Evolutionary conservation across 2,888 invertebrate species (phyloP).

Genomic region (Melangyna quadrimaculata): DNA sequence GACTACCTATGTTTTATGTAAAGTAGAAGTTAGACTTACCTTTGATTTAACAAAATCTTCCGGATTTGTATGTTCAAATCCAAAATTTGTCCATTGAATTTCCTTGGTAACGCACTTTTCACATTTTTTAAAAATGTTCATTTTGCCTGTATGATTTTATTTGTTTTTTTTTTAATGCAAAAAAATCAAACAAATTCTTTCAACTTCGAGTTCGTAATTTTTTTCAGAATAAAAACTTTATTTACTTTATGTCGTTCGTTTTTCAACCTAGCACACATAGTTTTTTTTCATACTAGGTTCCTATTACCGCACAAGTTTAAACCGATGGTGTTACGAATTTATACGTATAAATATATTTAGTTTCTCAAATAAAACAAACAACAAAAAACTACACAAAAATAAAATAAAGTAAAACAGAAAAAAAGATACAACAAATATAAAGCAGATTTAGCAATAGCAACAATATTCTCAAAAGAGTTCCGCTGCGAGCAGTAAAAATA

Average conservation of each 20-base stretch:
- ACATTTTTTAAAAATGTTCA: conserved; percentile 77
- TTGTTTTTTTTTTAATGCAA: background rate
- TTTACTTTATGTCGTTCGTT: background rate
- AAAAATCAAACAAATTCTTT: background rate
- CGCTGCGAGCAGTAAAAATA: conserved; percentile 3
- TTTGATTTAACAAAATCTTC: conserved; percentile 79
- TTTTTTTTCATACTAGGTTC: no score
- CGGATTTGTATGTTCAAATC: conserved; percentile 76
- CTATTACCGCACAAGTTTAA: no score
- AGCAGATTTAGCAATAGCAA: background rate
- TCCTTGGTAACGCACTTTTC: conserved; percentile 76
- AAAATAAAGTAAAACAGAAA: background rate
- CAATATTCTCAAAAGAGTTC: conserved; percentile 6
- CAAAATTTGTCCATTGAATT: conserved; percentile 77
- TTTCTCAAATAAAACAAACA: background rate
- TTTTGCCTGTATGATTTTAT: conserved; percentile 57
- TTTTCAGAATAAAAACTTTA: background rate
- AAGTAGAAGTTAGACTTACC: conserved; percentile 76
- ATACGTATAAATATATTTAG: background rate
- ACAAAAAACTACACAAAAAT: background rate
- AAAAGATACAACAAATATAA: background rate
- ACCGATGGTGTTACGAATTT: background rate
- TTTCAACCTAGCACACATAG: no score
- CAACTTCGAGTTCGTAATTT: background rate
- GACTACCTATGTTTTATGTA: no score